These are phyloP conservation scores for Gibbula magus DNA, from an alignment of 2,888 invertebrate genomes.

Conservation along the genomic window DNA sequence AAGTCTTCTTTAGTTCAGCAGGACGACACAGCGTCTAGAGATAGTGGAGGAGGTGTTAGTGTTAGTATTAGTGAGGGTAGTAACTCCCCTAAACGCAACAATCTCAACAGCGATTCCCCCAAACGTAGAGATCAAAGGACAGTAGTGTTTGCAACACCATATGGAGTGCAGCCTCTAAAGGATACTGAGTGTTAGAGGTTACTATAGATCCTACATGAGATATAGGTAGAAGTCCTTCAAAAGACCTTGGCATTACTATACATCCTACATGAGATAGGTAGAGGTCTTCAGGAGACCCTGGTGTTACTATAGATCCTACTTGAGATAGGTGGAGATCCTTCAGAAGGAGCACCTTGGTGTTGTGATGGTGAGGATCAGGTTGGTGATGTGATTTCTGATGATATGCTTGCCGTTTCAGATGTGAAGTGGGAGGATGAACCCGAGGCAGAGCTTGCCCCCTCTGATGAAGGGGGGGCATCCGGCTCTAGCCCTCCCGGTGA, in stretches of 20 bases:
- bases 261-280: too few species aligned
- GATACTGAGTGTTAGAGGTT: conserved; percentile 53
- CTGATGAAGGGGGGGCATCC: neutral
- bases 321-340: too few species aligned
- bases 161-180: conserved; percentile 39
- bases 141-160: conserved; percentile 47
- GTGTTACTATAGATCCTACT: too few species aligned
- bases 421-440: neutral
- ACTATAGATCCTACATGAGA: too few species aligned
- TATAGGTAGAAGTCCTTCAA: neutral
- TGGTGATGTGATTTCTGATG: neutral
- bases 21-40: conserved; percentile 32
- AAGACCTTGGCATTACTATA: too few species aligned
- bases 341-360: too few species aligned
- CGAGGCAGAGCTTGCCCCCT: neutral
- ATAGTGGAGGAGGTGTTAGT: conserved; percentile 34
- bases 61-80: conserved; percentile 39
- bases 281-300: too few species aligned
- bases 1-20: conserved; percentile 22
- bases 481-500: conserved; percentile 13
- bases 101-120: conserved; percentile 31
- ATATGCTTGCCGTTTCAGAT: conserved; percentile 14
- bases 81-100: conserved; percentile 29
- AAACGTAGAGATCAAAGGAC: conserved; percentile 50
- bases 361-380: too few species aligned